Conservation (phyloP, 2,113 vertebrate species). For the Clarias batrachus region DNA sequence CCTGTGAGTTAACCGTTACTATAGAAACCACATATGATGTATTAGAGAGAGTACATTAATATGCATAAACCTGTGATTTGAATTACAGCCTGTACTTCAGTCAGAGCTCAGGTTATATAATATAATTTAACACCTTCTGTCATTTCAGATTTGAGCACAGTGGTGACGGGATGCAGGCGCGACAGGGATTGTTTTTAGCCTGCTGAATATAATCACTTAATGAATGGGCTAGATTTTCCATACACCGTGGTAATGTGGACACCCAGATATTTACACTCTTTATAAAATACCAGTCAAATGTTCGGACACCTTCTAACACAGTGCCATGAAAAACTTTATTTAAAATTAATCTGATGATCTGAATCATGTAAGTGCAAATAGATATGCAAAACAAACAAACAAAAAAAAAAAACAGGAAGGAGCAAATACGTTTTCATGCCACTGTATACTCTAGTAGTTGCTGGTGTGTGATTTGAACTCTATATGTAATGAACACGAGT, state of each 20-base stretch:
- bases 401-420: too few species aligned
- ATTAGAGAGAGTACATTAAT: neutral
- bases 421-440: too few species aligned
- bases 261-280: neutral
- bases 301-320: too few species aligned
- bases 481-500: neutral
- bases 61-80: neutral
- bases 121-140: neutral
- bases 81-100: neutral
- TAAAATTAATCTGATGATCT: too few species aligned
- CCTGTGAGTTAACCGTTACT: neutral
- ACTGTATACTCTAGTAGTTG: neutral
- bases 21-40: neutral
- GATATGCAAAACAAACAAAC: too few species aligned
- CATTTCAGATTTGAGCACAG: too few species aligned
- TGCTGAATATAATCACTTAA: too few species aligned
- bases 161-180: neutral
- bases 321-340: too few species aligned
- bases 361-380: too few species aligned
- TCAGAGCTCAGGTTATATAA: neutral
- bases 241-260: neutral
- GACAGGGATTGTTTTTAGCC: too few species aligned
- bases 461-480: constrained; percentile 6
- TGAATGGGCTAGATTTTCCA: neutral
- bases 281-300: neutral